Evolutionary conservation across 2,113 vertebrate species (phyloP).

Genomic region (Malurus melanocephalus): DNA sequence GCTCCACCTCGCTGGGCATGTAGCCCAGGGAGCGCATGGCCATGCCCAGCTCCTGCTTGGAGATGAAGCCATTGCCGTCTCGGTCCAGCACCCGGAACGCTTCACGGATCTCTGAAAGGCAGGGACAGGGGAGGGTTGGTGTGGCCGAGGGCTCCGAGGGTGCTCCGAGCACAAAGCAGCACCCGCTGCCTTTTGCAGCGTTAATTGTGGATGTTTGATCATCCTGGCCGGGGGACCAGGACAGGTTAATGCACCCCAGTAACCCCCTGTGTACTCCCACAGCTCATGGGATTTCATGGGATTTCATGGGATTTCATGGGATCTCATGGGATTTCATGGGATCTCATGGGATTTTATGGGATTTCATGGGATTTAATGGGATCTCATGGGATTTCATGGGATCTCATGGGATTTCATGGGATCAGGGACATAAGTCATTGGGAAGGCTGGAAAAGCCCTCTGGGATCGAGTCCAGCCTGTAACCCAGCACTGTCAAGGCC

Average conservation of each 20-base stretch:
- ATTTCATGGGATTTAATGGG: too few relatives aligned
- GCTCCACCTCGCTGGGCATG: constrained; percentile 98
- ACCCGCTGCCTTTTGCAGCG: background rate
- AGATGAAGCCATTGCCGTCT: constrained; percentile 97
- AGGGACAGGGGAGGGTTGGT: constrained; percentile 15
- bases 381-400: background rate
- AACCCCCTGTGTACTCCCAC: rapidly evolving
- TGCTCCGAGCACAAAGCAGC: background rate
- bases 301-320: background rate
- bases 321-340: background rate
- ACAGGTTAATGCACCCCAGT: rapidly evolving
- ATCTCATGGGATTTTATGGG: background rate
- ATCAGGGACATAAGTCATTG: background rate
- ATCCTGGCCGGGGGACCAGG: background rate
- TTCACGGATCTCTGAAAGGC: constrained; percentile 90
- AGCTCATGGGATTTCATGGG: too few relatives aligned
- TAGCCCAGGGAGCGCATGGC: constrained; percentile 97
- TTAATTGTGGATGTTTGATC: background rate
- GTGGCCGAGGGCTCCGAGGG: background rate
- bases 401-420: background rate
- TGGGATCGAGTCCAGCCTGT: background rate
- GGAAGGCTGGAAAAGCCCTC: background rate
- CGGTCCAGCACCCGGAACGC: constrained; percentile 95
- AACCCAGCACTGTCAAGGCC: background rate
- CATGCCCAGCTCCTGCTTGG: constrained; percentile 98